Conservation (phyloP, 2,888 invertebrate genomes). For the Eudasyphora cyanicolor region DNA sequence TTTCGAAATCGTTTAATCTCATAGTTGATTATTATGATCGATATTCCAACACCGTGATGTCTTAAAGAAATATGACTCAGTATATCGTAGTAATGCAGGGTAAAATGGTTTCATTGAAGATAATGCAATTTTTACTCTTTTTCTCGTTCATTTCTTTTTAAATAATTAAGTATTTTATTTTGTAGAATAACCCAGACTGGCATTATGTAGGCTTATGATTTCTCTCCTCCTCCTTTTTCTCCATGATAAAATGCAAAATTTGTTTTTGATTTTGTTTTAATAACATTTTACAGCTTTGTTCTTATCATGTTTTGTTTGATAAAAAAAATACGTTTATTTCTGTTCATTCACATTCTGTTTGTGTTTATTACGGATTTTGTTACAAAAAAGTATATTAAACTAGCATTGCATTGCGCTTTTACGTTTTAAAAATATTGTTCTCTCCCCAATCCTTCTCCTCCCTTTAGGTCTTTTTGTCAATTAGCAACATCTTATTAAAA, state of each 20-base stretch:
- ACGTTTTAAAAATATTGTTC: not conserved
- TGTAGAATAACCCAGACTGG: not conserved
- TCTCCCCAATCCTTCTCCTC: not conserved
- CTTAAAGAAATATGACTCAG: no score
- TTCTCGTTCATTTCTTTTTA: no score
- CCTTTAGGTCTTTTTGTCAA: not conserved
- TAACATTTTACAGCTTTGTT: not conserved
- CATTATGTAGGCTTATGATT: not conserved
- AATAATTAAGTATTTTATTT: no score
- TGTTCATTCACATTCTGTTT: not conserved
- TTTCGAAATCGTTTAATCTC: no score
- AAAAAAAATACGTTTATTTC: not conserved
- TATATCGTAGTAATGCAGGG: no score
- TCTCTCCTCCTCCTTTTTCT: not conserved
- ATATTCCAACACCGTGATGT: no score
- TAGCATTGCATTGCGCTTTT: slow-evolving; percentile 12
- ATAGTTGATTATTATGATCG: no score
- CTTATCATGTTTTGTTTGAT: slow-evolving; percentile 1
- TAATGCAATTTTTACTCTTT: no score
- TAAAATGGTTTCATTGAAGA: no score
- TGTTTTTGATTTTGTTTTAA: not conserved
- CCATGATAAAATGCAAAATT: not conserved
- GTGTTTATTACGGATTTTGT: not conserved
- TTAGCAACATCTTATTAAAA: not conserved
- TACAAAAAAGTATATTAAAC: not conserved